phyloP scores from a whole-genome alignment of 2,797 vertebrate genomes.

The Aulostomus chinensis region DNA sequence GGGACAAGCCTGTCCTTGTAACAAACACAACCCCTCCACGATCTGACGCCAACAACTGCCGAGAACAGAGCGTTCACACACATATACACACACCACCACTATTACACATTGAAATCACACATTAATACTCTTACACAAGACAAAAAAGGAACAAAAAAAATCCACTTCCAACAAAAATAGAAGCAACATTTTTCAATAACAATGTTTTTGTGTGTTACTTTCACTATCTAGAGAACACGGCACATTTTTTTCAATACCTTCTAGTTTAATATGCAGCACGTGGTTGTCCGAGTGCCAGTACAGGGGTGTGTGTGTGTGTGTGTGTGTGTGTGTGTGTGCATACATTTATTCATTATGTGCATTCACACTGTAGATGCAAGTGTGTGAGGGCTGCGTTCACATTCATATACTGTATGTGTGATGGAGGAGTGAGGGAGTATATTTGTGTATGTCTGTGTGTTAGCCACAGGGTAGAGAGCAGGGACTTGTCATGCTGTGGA shows the following conservation, averaged over 20 bases:
- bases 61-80: constrained; percentile 50
- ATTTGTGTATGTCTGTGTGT: constrained; percentile 34
- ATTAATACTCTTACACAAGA: constrained; percentile 9
- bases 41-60: constrained; percentile 74
- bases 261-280: constrained; percentile 9
- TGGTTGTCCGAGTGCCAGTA: constrained; percentile 2
- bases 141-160: constrained; percentile 29
- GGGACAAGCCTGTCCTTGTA: constrained; percentile 83
- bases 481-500: constrained; percentile 75
- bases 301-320: not conserved
- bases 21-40: constrained; percentile 75
- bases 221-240: constrained; percentile 16
- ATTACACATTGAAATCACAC: constrained; percentile 9
- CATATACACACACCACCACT: constrained; percentile 9
- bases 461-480: constrained; percentile 63
- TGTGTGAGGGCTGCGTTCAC: constrained; percentile 19
- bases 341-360: constrained; percentile 7
- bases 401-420: constrained; percentile 39
- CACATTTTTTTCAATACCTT: constrained; percentile 27
- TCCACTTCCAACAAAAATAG: constrained; percentile 26
- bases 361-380: constrained; percentile 17
- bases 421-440: constrained; percentile 30
- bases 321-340: not conserved
- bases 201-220: constrained; percentile 31
- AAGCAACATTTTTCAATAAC: constrained; percentile 33